Conservation (phyloP, 2,797 vertebrate genomes). For the Lithobates pipiens region DNA sequence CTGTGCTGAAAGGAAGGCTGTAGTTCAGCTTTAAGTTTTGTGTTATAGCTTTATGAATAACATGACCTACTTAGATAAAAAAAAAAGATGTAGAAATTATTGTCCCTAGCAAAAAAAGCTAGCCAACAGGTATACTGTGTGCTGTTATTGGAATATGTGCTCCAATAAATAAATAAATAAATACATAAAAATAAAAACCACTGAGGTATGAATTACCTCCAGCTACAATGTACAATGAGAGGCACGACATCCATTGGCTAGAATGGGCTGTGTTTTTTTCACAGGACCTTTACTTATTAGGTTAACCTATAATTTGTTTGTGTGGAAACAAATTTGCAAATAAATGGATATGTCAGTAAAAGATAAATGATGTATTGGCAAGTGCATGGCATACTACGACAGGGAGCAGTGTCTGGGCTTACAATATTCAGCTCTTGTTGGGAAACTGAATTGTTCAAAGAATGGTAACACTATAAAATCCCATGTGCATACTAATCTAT, state of each 20-base stretch:
- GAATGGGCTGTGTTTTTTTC: slow-evolving; percentile 8
- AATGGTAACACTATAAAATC: slow-evolving; percentile 23
- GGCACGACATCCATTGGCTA: neutral
- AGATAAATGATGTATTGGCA: slow-evolving; percentile 48
- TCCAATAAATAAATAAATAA: too few relatives aligned
- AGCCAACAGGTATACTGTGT: neutral
- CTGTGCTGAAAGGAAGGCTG: too few relatives aligned
- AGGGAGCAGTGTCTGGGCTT: slow-evolving; percentile 31
- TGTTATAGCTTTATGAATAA: too few relatives aligned
- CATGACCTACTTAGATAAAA: too few relatives aligned
- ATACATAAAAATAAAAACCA: neutral
- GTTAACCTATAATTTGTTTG: slow-evolving; percentile 38
- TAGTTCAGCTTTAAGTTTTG: too few relatives aligned
- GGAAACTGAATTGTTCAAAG: slow-evolving; percentile 38
- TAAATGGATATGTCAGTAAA: slow-evolving; percentile 54
- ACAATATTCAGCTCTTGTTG: slow-evolving; percentile 38
- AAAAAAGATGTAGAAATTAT: too few relatives aligned
- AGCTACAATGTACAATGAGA: neutral
- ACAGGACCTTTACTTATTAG: slow-evolving; percentile 47
- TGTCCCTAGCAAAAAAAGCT: neutral
- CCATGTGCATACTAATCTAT: slow-evolving; percentile 49
- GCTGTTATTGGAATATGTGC: neutral
- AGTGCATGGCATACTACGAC: slow-evolving; percentile 34
- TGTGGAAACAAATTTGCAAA: slow-evolving; percentile 54
- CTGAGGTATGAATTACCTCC: neutral